Evolutionary conservation across 2,797 vertebrate species (phyloP).

Genomic region (Novumbra hubbsi): DNA sequence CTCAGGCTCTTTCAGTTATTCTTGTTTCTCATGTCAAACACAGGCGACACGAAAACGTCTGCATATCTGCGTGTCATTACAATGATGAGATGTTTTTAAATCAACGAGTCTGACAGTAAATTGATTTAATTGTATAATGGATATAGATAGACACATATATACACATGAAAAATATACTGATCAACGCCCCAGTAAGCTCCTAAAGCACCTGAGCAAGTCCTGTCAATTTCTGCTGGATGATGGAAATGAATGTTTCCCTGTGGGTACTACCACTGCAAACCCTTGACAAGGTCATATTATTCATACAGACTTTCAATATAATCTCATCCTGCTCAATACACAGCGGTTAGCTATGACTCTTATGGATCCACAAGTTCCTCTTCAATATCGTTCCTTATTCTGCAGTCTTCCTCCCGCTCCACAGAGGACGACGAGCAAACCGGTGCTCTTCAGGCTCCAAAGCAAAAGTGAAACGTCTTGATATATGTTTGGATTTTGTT

Average conservation of each 20-base stretch:
- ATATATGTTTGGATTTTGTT: no score
- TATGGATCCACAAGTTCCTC: slow-evolving; percentile 67
- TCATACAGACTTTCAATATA: slow-evolving; percentile 59
- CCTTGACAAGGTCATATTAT: slow-evolving; percentile 32
- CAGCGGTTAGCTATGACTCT: slow-evolving; percentile 50
- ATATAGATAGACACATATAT: background rate
- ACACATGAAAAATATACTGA: no score
- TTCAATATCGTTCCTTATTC: slow-evolving; percentile 40
- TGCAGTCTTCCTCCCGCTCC: slow-evolving; percentile 23
- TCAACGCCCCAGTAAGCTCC: background rate
- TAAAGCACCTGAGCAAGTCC: slow-evolving; percentile 25
- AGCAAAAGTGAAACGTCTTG: slow-evolving; percentile 25
- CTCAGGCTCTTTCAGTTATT: slow-evolving; percentile 45
- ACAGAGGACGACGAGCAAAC: slow-evolving; percentile 55
- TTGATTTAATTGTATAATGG: background rate
- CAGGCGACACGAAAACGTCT: slow-evolving; percentile 11
- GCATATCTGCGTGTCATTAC: background rate
- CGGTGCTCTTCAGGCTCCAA: slow-evolving; percentile 20
- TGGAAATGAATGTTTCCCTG: no score
- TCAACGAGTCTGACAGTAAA: background rate
- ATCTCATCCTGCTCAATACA: slow-evolving; percentile 65
- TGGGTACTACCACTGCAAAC: no score
- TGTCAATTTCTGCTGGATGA: slow-evolving; percentile 48
- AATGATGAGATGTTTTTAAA: background rate
- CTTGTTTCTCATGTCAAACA: slow-evolving; percentile 52